Evolutionary conservation across 2,113 vertebrate genomes (phyloP), one percentile per base, ranked within the genome.

Genomic region (Channa maculata): DNA sequence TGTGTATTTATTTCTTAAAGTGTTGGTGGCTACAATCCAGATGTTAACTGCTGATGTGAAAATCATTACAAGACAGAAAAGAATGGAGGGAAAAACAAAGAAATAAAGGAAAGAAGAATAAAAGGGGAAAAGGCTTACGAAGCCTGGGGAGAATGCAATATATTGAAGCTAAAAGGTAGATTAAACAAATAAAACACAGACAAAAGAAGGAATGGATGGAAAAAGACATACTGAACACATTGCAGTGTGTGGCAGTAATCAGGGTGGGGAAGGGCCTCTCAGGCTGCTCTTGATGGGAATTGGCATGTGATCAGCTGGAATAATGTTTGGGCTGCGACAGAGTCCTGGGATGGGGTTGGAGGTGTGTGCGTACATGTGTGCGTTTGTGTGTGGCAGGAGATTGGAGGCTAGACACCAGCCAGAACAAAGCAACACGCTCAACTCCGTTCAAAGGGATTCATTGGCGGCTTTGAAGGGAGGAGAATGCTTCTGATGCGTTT

Each of bases 241-340:
- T 70, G 78, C 41, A 65, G 39, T 43, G 57, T 6, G 7, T 34
- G 60, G 78, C 59, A 58, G 69, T 85, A 85, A 86, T 89, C 81
- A 86, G 73, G 71, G 65, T 11, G 68, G 15, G 53, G 50, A 73
- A 59, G 59, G 54, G 63, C 54, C 55, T 75, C 24, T 24, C 44
- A 14, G 67, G 65, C 80, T 65, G 67, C 45, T 73, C 74, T 79
- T 71, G 83, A 83, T 82, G 50, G 80, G 71, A 80, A 80, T 71
- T 54, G 65, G 76, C 51, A 14, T 67, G 76, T 71, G 84, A 80
- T 90, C 79, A 85, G 70, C 66, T 82, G 82, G 69, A 86, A 84
- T 89, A 74, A 80, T 82, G 80, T 79, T 79, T 77, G 68, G 71
- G 49, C 65, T 84, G 62, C 13, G 63, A 86, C 52, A 74, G 38